A percentile compares a stretch with the other conserved stretches of the same genome.
phyloP scores from a whole-genome alignment of 2,797 vertebrate genomes.

The Spinus pinus region DNA sequence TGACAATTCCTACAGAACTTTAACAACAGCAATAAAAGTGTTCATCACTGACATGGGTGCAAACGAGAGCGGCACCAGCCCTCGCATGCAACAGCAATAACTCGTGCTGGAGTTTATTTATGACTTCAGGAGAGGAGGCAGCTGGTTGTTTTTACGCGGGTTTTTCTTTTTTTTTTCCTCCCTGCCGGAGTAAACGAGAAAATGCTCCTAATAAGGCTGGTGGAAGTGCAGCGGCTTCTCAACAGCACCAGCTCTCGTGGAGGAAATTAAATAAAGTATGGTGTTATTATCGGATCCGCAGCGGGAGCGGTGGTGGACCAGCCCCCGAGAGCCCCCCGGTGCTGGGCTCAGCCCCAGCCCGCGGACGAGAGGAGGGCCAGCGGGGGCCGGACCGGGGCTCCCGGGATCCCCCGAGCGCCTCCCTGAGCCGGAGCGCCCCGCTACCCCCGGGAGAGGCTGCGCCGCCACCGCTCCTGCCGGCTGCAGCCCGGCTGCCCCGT shows the following conservation, averaged over 20 bases:
- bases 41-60: background rate
- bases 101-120: background rate
- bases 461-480: background rate
- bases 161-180: background rate
- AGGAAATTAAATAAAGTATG: background rate
- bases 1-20: background rate
- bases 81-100: background rate
- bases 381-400: background rate
- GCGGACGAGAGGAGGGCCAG: background rate
- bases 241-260: background rate
- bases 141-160: background rate
- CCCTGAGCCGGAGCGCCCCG: too few relatives aligned
- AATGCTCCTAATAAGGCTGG: slow-evolving; percentile 49
- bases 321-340: background rate
- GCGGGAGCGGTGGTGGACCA: background rate
- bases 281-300: background rate
- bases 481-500: background rate
- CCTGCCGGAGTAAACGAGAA: background rate
- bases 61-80: background rate
- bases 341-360: background rate
- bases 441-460: background rate
- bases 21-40: background rate
- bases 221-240: slow-evolving; percentile 31
- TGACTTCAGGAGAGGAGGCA: background rate
- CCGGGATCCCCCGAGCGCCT: background rate